phyloP scores from a whole-genome alignment of 1,140 invertebrate species.

The Drosophila mayri region DNA sequence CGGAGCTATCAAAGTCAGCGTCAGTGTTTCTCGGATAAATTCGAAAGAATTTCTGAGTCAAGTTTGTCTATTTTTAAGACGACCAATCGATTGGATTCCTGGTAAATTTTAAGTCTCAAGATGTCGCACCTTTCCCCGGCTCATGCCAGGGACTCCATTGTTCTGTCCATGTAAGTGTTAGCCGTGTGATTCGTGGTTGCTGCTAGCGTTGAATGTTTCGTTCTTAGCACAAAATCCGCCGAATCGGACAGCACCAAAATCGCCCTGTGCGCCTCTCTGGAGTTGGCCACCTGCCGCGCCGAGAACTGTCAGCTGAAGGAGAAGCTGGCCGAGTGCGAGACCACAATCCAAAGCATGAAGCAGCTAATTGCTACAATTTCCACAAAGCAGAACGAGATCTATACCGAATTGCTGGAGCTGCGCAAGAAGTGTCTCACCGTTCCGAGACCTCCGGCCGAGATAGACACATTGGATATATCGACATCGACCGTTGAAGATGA shows the following conservation, averaged over 20 bases:
- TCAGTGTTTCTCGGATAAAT: slow-evolving; percentile 4
- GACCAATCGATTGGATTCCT: slow-evolving; percentile 17
- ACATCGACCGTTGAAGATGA: not conserved
- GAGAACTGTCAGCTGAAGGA: slow-evolving; percentile 68
- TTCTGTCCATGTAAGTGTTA: slow-evolving; percentile 38
- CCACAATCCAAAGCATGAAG: slow-evolving; percentile 55
- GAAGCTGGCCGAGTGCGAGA: slow-evolving; percentile 54
- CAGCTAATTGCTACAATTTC: slow-evolving; percentile 56
- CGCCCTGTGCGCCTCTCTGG: slow-evolving; percentile 49
- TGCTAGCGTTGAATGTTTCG: not conserved
- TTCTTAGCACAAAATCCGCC: slow-evolving; percentile 22
- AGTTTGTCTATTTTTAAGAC: slow-evolving; percentile 14
- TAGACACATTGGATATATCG: not conserved
- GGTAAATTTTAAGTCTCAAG: slow-evolving; percentile 46
- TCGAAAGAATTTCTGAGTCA: slow-evolving; percentile 6
- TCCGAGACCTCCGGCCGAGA: not conserved
- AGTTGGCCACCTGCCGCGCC: slow-evolving; percentile 50
- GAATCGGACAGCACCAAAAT: slow-evolving; percentile 60
- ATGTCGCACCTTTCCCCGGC: slow-evolving; percentile 54
- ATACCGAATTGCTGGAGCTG: slow-evolving; percentile 53
- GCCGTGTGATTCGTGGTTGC: not conserved
- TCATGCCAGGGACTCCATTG: not conserved
- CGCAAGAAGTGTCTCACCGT: slow-evolving; percentile 23
- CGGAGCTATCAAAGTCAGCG: not conserved
- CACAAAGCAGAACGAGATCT: slow-evolving; percentile 52